A percentile compares a stretch with the other conserved stretches of the same genome.
Evolutionary conservation across 2,113 vertebrate genomes (phyloP).

Genomic region (Asarcornis scutulata): DNA sequence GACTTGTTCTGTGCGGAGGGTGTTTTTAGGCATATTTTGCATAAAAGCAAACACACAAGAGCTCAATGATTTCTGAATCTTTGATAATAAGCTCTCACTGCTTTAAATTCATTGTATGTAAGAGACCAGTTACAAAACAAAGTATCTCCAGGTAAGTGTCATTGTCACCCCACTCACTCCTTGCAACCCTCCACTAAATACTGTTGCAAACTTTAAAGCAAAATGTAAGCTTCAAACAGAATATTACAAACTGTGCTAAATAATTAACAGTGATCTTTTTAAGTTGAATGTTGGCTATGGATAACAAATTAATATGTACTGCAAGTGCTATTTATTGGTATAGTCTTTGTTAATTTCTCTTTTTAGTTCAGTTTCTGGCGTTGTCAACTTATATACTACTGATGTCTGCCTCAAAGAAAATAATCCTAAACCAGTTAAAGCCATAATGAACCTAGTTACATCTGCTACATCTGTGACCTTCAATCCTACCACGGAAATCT

Average conservation of each 20-base stretch:
- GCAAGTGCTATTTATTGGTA: background rate
- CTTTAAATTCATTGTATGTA: background rate
- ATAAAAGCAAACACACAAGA: background rate
- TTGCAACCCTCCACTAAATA: background rate
- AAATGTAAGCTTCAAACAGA: background rate
- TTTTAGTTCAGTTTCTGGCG: constrained; percentile 86
- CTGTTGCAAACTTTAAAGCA: background rate
- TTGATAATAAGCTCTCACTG: background rate
- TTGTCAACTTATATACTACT: constrained; percentile 93
- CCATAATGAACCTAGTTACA: constrained; percentile 92
- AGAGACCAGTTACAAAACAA: background rate
- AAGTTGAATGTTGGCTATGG: background rate
- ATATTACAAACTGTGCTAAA: background rate
- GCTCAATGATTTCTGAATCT: background rate
- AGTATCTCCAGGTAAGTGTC: background rate
- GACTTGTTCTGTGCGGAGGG: background rate
- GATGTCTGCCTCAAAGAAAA: constrained; percentile 83
- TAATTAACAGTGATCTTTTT: background rate
- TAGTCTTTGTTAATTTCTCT: background rate
- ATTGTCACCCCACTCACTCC: background rate
- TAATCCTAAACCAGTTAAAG: constrained; percentile 87
- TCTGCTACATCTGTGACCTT: constrained; percentile 85
- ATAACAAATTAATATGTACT: background rate
- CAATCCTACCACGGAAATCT: constrained; percentile 88
- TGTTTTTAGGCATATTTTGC: too few species aligned